A percentile compares a stretch with the other conserved stretches of the same genome.
Conservation (phyloP, 2,888 invertebrate genomes). For the Incurvaria masculella region DNA sequence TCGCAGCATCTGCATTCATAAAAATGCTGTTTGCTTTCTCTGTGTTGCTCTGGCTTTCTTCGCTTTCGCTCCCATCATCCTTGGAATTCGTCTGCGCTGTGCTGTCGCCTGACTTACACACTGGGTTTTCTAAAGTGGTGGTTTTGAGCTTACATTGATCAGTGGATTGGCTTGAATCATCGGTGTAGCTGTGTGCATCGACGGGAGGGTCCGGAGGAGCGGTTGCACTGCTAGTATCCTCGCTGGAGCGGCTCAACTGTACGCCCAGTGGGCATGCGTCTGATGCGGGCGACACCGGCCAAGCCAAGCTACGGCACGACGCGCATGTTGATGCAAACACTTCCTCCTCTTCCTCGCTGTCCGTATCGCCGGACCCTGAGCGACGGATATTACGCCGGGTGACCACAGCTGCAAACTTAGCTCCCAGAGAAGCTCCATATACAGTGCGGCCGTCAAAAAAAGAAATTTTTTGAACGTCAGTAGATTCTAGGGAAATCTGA, state of each 20-base stretch:
- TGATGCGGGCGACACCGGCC: conserved; percentile 56
- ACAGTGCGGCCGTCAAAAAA: conserved; percentile 69
- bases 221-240: conserved; percentile 60
- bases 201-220: conserved; percentile 55
- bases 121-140: conserved; percentile 33
- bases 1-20: conserved; percentile 75
- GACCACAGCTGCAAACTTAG: conserved; percentile 72
- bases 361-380: conserved; percentile 55
- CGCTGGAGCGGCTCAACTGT: conserved; percentile 57
- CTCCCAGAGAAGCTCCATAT: conserved; percentile 69
- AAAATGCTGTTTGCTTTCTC: conserved; percentile 64
- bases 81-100: conserved; percentile 19
- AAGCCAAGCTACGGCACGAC: conserved; percentile 58
- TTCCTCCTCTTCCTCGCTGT: conserved; percentile 60
- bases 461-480: conserved; percentile 60
- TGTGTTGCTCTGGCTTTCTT: conserved; percentile 28
- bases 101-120: conserved; percentile 22
- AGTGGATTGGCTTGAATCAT: conserved; percentile 56
- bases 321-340: conserved; percentile 65
- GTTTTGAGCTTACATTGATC: conserved; percentile 52
- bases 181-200: conserved; percentile 51
- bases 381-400: conserved; percentile 58
- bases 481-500: conserved; percentile 59
- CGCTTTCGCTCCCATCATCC: conserved; percentile 27
- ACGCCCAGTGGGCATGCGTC: conserved; percentile 63